Base-by-base conservation (phyloP, 2,113 vertebrate species). In the Pitta sordida region DNA sequence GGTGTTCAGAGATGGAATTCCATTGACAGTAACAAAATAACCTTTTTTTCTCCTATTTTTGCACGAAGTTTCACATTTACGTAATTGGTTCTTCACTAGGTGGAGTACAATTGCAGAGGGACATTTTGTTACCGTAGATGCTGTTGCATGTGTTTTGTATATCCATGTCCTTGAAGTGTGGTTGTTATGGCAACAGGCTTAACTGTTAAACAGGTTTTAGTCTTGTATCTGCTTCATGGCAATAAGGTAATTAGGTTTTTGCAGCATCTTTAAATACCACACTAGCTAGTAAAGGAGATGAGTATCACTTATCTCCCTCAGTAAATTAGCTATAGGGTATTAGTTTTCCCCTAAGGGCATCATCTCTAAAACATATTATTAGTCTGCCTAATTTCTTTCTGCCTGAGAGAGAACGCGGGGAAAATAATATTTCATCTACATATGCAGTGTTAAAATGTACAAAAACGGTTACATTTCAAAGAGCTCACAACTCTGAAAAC, bases 111-210 rank as follows among this genome's bases (percentile, higher is more conserved):
- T 32, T 76, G n/a, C 34, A 56, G 27, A 21, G 17, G 94, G 86
- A 80, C 48, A 67, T 92, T 94, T 96, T 91, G 53, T 44, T 84
- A 83, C 94, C 82, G 69, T 55, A 93, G 88, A 90, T 96, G 58
- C 83, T 62, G 85, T 68, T 89, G 24, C 3, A 0, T 76, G 46
- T 53, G 67, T 79, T 74, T 93, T 75, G 62, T 94, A 16, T 59
- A 95, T 71, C 74, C 63, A 20, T 83, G 93, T 63, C 96, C 89
- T 96, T 97, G 93, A 94, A 96, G 93, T 58, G 95, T 80, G 75
- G 96, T 93, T 93, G 81, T 97, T 93, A 97, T 97, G 95, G 97
- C 93, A 97, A 97, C 97, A 83, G 85, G 46, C 64, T 96, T 84
- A 96, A 93, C 93, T 94, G 48, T 94, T 95, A 81, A 43, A 79